These are phyloP conservation scores for Carassius gibelio DNA, from an alignment of 2,113 vertebrate species.

Conservation along the genomic window DNA sequence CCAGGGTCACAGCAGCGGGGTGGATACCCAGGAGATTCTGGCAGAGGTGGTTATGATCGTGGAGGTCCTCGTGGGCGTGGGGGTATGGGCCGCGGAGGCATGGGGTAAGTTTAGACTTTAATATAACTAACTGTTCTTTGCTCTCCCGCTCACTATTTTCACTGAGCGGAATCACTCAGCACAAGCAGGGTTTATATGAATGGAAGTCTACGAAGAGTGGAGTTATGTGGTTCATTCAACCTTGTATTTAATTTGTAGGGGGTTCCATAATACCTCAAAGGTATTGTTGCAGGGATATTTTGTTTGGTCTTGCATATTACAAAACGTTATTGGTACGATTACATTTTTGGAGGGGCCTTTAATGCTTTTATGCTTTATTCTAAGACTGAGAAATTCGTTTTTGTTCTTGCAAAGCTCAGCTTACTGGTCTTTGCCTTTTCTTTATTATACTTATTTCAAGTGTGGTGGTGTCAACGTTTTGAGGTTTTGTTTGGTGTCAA, in stretches of 20 bases:
- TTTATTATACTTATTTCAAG: not conserved
- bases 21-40: conserved; percentile 73
- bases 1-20: conserved; percentile 80
- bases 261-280: not conserved
- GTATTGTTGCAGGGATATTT: not conserved
- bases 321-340: not conserved
- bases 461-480: not conserved
- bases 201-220: not conserved
- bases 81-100: conserved; percentile 89
- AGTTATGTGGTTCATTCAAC: not conserved
- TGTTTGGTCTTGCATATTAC: not conserved
- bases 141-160: not conserved
- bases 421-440: not conserved
- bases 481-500: not conserved
- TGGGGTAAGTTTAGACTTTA: conserved; percentile 90
- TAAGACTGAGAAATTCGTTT: not conserved
- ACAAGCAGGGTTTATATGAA: not conserved
- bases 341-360: not conserved
- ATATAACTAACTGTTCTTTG: not conserved
- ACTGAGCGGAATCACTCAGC: not conserved
- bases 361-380: not conserved
- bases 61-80: conserved; percentile 77
- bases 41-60: conserved; percentile 85
- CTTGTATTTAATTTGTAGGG: not conserved
- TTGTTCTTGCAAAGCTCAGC: not conserved